Base-by-base conservation (phyloP, 2,113 vertebrate species). In the Catagonus wagneri region DNA sequence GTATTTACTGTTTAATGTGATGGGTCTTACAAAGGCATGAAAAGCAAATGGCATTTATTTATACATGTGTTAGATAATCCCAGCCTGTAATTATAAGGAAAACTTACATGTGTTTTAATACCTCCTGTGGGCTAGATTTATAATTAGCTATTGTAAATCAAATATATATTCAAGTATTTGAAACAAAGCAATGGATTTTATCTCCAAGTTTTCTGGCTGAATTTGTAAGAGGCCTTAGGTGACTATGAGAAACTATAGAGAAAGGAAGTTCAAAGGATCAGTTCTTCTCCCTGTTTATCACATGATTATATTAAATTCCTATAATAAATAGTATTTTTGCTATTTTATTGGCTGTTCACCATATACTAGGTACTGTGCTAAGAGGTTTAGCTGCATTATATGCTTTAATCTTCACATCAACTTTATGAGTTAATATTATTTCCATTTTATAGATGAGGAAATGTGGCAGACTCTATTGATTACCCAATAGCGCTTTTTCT, bases 21-120 rank as follows among this genome's bases (percentile, higher is more conserved):
- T 81, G 36, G 69, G 7, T 71, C 23, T 94, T 52, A 71, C 11
- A 63, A 78, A 58, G 39, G 29, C 39, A 56, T 71, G 36, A 83
- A 79, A 90, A 90, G 54, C 63, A 72, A 91, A 78, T 86, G 44
- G 65, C 27, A 75, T 86, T 78, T 92, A n/a, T 71, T 88, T 69
- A 56, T 52, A 86, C 52, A 61, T 68, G 60, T 83, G 34, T 50
- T 79, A 80, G 34, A 34, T 88, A 87, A 92, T 52, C 22, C 22
- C 39, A 34, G 44, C 76, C 14, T 22, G 16, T 84, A 71, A 75
- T 50, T 71, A 52, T 39, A 83, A 79, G 72, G 39, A 32, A 56
- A 63, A 92, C 7, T 25, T 91, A 50, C 2, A 44, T n/a, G 1
- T 58, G 10, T 93, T 60, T 91, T 89, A 68, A 81, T 32, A 83